These are phyloP conservation scores for Ovibos moschatus DNA, from an alignment of 2,113 vertebrate genomes.

Conservation along the genomic window DNA sequence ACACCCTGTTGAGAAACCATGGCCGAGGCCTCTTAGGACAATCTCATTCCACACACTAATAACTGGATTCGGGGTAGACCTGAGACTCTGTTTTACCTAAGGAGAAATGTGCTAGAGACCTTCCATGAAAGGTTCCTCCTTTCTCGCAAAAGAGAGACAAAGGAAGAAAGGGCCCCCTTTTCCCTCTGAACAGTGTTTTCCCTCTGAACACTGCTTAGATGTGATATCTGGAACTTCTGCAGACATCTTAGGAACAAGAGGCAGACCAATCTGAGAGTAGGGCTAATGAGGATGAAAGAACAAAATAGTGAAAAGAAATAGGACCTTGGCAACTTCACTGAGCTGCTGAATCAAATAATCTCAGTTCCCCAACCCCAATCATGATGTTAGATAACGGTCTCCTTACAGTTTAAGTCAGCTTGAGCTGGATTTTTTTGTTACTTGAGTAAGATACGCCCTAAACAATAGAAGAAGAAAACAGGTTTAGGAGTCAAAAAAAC, in stretches of 20 bases:
- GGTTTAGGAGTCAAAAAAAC: background rate
- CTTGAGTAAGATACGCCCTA: background rate
- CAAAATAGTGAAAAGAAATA: background rate
- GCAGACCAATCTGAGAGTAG: background rate
- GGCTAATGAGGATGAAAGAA: background rate
- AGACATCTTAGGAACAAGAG: background rate
- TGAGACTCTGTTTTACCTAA: background rate
- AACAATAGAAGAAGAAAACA: background rate
- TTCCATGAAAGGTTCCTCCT: background rate
- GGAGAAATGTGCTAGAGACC: background rate
- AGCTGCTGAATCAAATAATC: background rate
- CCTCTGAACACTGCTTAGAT: background rate
- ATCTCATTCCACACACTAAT: background rate
- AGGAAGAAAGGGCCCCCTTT: background rate
- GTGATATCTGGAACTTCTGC: background rate
- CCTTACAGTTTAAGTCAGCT: background rate
- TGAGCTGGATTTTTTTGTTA: background rate
- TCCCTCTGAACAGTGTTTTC: background rate
- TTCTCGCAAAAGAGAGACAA: background rate
- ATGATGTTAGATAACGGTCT: background rate
- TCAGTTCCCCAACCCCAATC: background rate
- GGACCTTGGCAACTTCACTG: background rate
- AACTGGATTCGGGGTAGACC: background rate
- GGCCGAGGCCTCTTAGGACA: background rate
- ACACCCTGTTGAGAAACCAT: background rate